A percentile compares a stretch with the other conserved stretches of the same genome.
These are phyloP conservation scores for Grammomys dolichurus DNA, from an alignment of 2,113 vertebrate species.

Conservation along the genomic window DNA sequence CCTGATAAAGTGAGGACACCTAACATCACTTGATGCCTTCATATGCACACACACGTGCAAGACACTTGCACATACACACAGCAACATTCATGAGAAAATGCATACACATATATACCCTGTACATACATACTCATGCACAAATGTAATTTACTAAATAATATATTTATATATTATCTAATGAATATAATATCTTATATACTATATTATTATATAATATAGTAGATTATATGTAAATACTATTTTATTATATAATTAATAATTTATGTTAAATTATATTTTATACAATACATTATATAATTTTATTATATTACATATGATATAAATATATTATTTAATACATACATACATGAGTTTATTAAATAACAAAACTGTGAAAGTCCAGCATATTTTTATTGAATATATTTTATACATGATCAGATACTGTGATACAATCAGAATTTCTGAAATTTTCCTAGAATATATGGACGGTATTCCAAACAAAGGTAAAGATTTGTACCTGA, in stretches of 20 bases:
- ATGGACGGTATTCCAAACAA: neutral
- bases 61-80: neutral
- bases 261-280: too few relatives aligned
- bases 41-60: too few relatives aligned
- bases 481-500: neutral
- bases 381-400: neutral
- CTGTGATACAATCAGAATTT: neutral
- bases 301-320: neutral
- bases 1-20: neutral
- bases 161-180: neutral
- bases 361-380: neutral
- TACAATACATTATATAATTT: too few relatives aligned
- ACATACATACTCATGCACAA: neutral
- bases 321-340: neutral
- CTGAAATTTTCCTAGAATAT: constrained; percentile 32
- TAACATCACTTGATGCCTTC: neutral
- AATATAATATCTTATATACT: neutral
- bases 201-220: neutral
- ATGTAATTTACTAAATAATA: neutral
- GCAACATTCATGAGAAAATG: neutral
- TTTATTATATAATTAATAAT: too few relatives aligned
- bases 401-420: neutral
- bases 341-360: neutral
- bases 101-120: neutral
- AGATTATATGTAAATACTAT: too few relatives aligned